phyloP scores from a whole-genome alignment of 1,140 invertebrate genomes.

The Atta texana region DNA sequence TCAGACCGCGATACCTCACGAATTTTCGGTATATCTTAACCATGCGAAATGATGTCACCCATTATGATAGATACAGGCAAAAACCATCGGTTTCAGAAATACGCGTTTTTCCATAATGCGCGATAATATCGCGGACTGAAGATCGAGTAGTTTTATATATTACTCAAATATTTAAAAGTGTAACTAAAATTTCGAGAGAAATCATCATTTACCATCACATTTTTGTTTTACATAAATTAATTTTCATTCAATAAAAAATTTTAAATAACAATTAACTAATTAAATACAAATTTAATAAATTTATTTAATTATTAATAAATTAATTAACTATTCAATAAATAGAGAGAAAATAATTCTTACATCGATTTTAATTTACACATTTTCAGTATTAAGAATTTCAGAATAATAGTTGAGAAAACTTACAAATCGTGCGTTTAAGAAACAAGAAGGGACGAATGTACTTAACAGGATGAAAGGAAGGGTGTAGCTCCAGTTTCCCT shows the following conservation, averaged over 20 bases:
- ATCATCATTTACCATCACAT: background rate
- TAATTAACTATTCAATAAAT: background rate
- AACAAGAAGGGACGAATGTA: conserved; percentile 47
- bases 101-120: background rate
- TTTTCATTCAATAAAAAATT: background rate
- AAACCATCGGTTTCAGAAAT: background rate
- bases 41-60: conserved; percentile 1
- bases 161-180: background rate
- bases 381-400: background rate
- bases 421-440: conserved; percentile 25
- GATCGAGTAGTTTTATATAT: background rate
- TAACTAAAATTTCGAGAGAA: background rate
- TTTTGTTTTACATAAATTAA: background rate
- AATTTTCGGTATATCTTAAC: conserved; percentile 43
- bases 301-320: too few relatives aligned
- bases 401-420: conserved; percentile 19
- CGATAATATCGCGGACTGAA: background rate
- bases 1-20: conserved; percentile 54
- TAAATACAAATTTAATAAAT: background rate
- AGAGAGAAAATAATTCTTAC: background rate
- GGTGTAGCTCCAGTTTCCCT: conserved; percentile 35
- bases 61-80: background rate
- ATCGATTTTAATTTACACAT: background rate
- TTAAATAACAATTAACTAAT: background rate
- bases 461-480: conserved; percentile 38